Evolutionary conservation across 2,888 invertebrate genomes (phyloP).

Genomic region (Lithodes maja): DNA sequence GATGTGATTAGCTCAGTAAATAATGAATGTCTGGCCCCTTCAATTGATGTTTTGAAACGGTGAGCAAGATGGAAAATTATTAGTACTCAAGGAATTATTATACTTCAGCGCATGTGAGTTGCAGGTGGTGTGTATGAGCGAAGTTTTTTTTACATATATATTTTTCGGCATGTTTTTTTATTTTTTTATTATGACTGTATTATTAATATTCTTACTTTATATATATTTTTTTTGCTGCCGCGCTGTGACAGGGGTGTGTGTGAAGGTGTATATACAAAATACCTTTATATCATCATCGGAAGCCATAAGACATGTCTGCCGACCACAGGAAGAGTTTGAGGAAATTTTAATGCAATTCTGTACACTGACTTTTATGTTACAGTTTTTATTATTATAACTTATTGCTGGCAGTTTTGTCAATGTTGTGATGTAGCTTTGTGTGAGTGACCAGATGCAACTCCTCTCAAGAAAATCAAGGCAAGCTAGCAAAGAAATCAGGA

Average conservation of each 20-base stretch:
- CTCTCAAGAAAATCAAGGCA: constrained; percentile 1
- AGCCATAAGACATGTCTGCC: constrained; percentile 32
- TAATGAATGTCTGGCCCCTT: constrained; percentile 15
- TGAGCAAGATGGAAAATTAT: constrained; percentile 9
- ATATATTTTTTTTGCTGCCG: background rate
- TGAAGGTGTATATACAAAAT: constrained; percentile 10
- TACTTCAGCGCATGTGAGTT: constrained; percentile 14
- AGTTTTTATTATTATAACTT: constrained; percentile 17
- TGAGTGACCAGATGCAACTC: constrained; percentile 20
- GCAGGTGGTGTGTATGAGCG: constrained; percentile 2
- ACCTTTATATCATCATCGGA: constrained; percentile 17
- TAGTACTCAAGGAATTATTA: background rate
- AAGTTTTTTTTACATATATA: background rate
- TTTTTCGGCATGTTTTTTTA: background rate
- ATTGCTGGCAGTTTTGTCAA: constrained; percentile 26
- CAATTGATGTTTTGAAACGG: background rate
- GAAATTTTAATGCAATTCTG: constrained; percentile 2
- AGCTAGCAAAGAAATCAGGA: constrained; percentile 3
- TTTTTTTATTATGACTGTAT: background rate
- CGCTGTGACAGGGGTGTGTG: constrained; percentile 10
- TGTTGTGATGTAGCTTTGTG: background rate
- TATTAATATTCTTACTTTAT: background rate
- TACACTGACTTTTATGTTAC: constrained; percentile 14
- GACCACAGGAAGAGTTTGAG: constrained; percentile 23
- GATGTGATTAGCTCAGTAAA: background rate